Conservation (phyloP, 2,888 invertebrate genomes). For the Archips crataeganus region DNA sequence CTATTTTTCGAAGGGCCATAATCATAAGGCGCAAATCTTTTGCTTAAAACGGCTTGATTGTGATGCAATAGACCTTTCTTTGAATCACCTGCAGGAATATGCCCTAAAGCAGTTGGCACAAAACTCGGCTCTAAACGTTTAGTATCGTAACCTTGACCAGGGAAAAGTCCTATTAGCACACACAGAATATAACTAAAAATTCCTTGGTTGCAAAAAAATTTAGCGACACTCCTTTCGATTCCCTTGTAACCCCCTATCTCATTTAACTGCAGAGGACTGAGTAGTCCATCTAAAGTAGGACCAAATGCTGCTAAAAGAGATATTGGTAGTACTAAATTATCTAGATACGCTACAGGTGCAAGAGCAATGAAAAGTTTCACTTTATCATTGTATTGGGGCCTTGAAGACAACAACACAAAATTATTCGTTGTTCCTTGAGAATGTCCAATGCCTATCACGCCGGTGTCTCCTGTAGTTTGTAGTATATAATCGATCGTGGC, state of each 20-base stretch:
- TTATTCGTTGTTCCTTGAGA: constrained; percentile 87
- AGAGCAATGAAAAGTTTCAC: constrained; percentile 79
- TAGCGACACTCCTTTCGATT: constrained; percentile 21
- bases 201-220: constrained; percentile 28
- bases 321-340: constrained; percentile 53
- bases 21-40: constrained; percentile 49
- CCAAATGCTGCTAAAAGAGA: background rate
- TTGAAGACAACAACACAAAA: constrained; percentile 78
- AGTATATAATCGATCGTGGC: constrained; percentile 77
- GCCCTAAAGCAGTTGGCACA: background rate
- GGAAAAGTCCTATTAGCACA: constrained; percentile 11
- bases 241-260: constrained; percentile 51
- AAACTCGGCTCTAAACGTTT: constrained; percentile 3
- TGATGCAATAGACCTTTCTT: constrained; percentile 47
- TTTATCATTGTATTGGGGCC: constrained; percentile 84
- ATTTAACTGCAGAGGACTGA: constrained; percentile 59
- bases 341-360: constrained; percentile 83
- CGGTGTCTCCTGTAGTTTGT: constrained; percentile 70
- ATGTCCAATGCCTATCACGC: constrained; percentile 88
- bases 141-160: constrained; percentile 6
- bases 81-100: constrained; percentile 1
- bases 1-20: constrained; percentile 44
- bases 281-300: constrained; percentile 45
- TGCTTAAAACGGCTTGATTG: constrained; percentile 47
- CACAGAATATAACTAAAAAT: constrained; percentile 17